Percentiles rank a stretch among this genome's conserved stretches.
phyloP scores from a whole-genome alignment of 2,888 invertebrate species.

The Poecilobothrus nobilitatus region DNA sequence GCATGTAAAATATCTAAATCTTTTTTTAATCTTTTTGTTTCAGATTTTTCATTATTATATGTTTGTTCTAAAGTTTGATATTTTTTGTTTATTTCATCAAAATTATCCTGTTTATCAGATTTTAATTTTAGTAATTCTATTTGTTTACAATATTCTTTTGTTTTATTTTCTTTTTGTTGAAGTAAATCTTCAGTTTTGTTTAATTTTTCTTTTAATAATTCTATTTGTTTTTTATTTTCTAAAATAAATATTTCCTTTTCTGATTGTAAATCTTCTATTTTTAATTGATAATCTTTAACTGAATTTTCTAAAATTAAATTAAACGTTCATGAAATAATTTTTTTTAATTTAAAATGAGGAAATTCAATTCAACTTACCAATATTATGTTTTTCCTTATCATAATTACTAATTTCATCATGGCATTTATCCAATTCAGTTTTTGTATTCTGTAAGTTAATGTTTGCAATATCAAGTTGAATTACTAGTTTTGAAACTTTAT shows the following conservation, averaged over 20 bases:
- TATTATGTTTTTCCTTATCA: neutral
- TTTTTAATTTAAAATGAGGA: neutral
- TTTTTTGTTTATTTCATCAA: conserved; percentile 14
- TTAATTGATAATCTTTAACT: neutral
- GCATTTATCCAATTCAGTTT: neutral
- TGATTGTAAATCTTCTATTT: conserved; percentile 21
- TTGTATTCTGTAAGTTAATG: neutral
- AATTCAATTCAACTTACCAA: neutral
- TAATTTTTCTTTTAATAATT: conserved; percentile 15
- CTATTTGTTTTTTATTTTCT: conserved; percentile 18
- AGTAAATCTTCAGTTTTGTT: conserved; percentile 23
- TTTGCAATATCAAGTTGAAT: conserved; percentile 11
- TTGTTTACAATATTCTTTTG: conserved; percentile 9
- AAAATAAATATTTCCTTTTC: conserved; percentile 21
- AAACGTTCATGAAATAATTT: neutral
- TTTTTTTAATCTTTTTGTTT: conserved; percentile 26
- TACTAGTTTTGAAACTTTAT: conserved; percentile 27
- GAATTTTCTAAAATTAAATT: too few relatives aligned
- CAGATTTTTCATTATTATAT: conserved; percentile 17
- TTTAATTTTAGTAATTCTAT: neutral
- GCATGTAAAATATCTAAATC: conserved; percentile 38
- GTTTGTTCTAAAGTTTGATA: conserved; percentile 12
- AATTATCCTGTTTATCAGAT: neutral
- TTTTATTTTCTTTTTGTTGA: conserved; percentile 24
- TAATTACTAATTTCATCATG: neutral